Percentiles rank a stretch among this genome's conserved stretches.
Evolutionary conservation across 2,888 invertebrate genomes (phyloP).

Genomic region (Drosophila neutralis): DNA sequence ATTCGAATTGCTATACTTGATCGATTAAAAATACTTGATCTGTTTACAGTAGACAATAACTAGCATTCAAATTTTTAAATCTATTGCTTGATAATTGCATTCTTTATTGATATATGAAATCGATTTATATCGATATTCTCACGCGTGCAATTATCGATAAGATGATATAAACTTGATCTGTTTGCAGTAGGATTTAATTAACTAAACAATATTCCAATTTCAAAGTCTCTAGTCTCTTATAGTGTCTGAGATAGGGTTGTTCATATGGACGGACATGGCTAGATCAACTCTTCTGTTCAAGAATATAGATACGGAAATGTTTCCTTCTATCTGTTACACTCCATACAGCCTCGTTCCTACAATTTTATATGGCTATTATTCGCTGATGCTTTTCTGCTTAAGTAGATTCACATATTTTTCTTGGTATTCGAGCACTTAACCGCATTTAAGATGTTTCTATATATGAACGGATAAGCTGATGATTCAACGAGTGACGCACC

Average conservation of each 20-base stretch:
- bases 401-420: neutral
- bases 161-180: neutral
- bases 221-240: neutral
- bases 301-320: neutral
- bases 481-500: conserved; percentile 85
- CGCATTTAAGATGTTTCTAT: neutral
- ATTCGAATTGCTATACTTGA: too few species aligned
- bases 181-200: neutral
- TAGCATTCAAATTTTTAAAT: too few species aligned
- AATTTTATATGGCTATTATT: neutral
- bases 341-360: neutral
- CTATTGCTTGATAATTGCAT: neutral
- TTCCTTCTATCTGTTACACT: neutral
- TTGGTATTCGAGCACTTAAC: neutral
- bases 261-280: neutral
- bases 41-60: too few species aligned
- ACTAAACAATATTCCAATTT: neutral
- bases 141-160: neutral
- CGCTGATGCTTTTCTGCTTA: neutral
- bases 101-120: neutral
- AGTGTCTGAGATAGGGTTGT: neutral
- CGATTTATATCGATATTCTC: neutral
- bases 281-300: neutral
- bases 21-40: too few species aligned
- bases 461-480: conserved; percentile 11